Base-by-base conservation (phyloP, 2,797 vertebrate species). In the Chaunax sp. region DNA sequence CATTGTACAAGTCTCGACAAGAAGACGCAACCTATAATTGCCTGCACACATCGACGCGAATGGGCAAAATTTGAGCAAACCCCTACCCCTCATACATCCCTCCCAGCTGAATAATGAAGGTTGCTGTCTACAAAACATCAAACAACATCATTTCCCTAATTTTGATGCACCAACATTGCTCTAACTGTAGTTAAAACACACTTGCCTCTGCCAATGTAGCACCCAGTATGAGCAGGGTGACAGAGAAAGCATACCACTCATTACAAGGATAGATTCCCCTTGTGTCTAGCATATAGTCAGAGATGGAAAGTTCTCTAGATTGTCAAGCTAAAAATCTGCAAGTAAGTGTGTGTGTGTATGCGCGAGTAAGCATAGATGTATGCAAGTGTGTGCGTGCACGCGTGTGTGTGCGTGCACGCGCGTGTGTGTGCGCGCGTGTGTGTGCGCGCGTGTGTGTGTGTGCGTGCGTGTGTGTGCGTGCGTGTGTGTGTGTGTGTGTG, bases 21-120 rank as follows among this genome's bases (percentile, higher is more conserved):
- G 82, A 77, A 75, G 71, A 81, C 68, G 80, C 83, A 94, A 88
- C 93, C 92, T 92, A 81, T 92, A 93, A 93, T 94, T 93, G 88
- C 86, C 89, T 85, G 73, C 77, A 75, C 59, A 74, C 89, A 87
- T 89, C 60, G 77, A 60, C 69, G 46, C 69, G 76, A 82, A 78
- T 28, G 62, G 69, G 53, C 63, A 58, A 43, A 71, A 50, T 70
- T 53, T 28, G 26, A 44, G 52, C 57, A 23, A 80, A 63, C 71
- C 86, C 88, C 72, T 50, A 28, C 54, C 41, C 81, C 82, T 62
- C 66, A 43, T 66, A 58, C 75, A 60, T 47, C 69, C 55, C 71
- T 70, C 73, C 62, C 54, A 67, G 65, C 54, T 53, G 2, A 60
- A 40, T 54, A 54, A 60, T 56, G 69, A 58, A 57, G 51, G 50